Conservation (phyloP, 2,888 invertebrate genomes). For the Erebia epiphron region DNA sequence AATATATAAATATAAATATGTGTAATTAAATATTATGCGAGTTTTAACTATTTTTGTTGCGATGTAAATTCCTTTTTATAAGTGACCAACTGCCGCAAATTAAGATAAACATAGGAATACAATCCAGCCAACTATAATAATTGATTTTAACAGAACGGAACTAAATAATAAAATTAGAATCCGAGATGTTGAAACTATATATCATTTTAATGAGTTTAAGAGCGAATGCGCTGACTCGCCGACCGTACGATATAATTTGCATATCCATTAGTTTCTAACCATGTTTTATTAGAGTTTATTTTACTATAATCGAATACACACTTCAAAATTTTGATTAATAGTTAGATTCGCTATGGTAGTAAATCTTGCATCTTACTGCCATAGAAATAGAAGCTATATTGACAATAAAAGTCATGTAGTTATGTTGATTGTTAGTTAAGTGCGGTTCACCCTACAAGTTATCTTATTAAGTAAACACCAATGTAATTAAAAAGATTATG, state of each 20-base stretch:
- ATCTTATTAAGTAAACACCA: slow-evolving; percentile 14
- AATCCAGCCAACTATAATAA: background rate
- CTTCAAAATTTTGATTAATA: too few species aligned
- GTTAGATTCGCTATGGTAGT: background rate
- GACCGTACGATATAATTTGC: slow-evolving; percentile 6
- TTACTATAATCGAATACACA: background rate
- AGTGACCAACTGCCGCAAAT: background rate
- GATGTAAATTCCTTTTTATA: too few species aligned
- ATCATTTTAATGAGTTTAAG: slow-evolving; percentile 40
- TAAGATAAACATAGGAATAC: background rate
- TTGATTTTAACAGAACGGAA: slow-evolving; percentile 26
- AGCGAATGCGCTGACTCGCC: slow-evolving; percentile 30
- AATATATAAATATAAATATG: too few species aligned
- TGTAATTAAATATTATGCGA: too few species aligned
- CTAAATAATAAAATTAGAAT: slow-evolving; percentile 30
- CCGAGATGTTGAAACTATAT: slow-evolving; percentile 35
- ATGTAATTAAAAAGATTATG: slow-evolving; percentile 26
- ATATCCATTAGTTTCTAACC: background rate
- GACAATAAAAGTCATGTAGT: background rate
- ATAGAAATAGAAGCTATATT: slow-evolving; percentile 1
- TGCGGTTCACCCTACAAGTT: slow-evolving; percentile 10
- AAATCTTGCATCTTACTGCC: background rate
- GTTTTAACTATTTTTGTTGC: too few species aligned
- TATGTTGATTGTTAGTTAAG: background rate
- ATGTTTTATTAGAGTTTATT: slow-evolving; percentile 3